Base-by-base conservation (phyloP, 2,888 invertebrate genomes). In the Dione vanillae region DNA sequence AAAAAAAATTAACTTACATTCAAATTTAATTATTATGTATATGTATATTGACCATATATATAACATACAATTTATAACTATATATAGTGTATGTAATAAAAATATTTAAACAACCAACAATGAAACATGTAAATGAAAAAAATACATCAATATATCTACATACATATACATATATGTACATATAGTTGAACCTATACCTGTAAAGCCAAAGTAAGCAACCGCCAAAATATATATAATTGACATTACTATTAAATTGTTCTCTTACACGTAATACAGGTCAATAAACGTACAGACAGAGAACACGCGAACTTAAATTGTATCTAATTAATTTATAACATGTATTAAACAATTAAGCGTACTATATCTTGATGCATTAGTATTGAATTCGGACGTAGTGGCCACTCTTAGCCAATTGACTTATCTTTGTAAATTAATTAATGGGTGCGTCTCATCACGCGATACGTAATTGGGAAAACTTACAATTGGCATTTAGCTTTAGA, bases 271-370 rank as follows among this genome's bases (percentile, higher is more conserved):
- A 85, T 82, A 52, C 81, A 79, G 84, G 84, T 83, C 85, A 85
- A 83, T 82, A 84, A 77, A 82, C 82, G 82, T 78, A 65, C 75
- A 76, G 75, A 81, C 81, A 77, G 71, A 81, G 76, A 83, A 68
- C 91, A 92, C 91, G 92, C 92, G 81, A 90, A 86, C 87, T 81
- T 80, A 88, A 92, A 91, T 91, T 86, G 90, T 84, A 81, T 85
- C 90, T 92, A 90, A 92, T 92, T 92, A 92, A 92, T 92, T 92
- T 92, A 92, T 91, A 88, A 92, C 91, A 89, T 86, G 89, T 86
- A 92, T 92, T 92, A 92, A 92, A 92, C 92, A 92, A 91, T 92
- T 91, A 91, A 87, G 85, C 80, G 82, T 79, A 80, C 81, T 80
- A 84, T 92, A 92, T 92, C 92, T 91, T 84, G 90, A 89, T 88